Conservation (phyloP, 1,140 invertebrate genomes). For the Eubasilissa regina region DNA sequence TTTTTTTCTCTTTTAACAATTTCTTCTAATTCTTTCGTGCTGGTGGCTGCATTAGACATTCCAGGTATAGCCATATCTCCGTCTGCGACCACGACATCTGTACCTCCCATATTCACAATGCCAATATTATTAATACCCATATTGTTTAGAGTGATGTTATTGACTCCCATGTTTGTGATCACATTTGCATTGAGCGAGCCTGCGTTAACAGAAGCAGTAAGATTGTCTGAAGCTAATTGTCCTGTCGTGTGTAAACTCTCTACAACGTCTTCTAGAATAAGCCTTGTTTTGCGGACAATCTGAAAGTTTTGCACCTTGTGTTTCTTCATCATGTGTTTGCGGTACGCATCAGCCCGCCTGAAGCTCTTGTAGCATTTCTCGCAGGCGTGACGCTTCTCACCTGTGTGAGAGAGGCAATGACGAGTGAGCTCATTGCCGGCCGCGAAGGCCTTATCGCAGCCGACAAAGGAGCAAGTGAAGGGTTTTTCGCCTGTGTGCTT, state of each 20-base stretch:
- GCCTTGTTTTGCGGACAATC: slow-evolving; percentile 20
- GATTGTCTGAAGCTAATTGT: slow-evolving; percentile 10
- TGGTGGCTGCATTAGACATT: slow-evolving; percentile 24
- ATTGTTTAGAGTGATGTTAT: slow-evolving; percentile 31
- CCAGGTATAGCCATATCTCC: slow-evolving; percentile 25
- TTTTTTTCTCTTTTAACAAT: slow-evolving; percentile 36
- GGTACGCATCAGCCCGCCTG: slow-evolving; percentile 25
- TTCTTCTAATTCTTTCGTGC: slow-evolving; percentile 36
- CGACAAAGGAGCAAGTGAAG: slow-evolving; percentile 29
- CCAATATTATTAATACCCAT: slow-evolving; percentile 16
- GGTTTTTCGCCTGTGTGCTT: slow-evolving; percentile 38
- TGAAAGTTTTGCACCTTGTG: slow-evolving; percentile 36
- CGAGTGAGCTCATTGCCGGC: slow-evolving; percentile 38
- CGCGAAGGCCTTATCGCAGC: slow-evolving; percentile 40
- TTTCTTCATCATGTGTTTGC: slow-evolving; percentile 38
- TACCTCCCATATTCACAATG: slow-evolving; percentile 26
- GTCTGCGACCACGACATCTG: slow-evolving; percentile 17
- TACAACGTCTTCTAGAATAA: slow-evolving; percentile 35
- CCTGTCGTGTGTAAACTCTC: slow-evolving; percentile 26
- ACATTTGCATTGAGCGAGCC: background rate
- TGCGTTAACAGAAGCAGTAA: slow-evolving; percentile 4
- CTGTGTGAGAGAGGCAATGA: slow-evolving; percentile 41
- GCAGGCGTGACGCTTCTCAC: slow-evolving; percentile 28
- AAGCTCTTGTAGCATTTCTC: slow-evolving; percentile 36
- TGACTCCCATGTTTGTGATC: slow-evolving; percentile 33